A percentile compares a stretch with the other conserved stretches of the same genome.
Conservation (phyloP, 1,140 invertebrate genomes). For the Thaumatotibia leucotreta region DNA sequence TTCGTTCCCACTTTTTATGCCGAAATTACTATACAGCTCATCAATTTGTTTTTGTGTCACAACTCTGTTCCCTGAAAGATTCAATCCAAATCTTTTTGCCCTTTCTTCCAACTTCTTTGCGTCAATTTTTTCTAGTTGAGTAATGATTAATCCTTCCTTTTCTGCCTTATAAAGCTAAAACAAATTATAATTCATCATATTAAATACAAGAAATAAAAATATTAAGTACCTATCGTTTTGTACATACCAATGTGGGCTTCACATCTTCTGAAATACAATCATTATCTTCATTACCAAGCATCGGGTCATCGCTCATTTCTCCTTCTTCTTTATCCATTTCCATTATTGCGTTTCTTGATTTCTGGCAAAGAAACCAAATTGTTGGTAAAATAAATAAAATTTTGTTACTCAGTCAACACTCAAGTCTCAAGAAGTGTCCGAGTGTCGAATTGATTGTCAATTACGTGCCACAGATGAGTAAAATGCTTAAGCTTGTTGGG, state of each 20-base stretch:
- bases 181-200: conserved; percentile 19
- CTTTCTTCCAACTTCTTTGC: conserved; percentile 81
- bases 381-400: neutral
- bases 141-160: conserved; percentile 75
- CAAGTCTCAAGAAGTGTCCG: neutral
- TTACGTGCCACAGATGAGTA: neutral
- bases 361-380: neutral
- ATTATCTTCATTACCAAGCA: conserved; percentile 51
- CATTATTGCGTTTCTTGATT: conserved; percentile 21
- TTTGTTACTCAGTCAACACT: neutral
- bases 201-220: conserved; percentile 7
- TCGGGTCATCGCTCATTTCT: conserved; percentile 74
- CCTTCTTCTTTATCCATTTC: conserved; percentile 76
- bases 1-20: conserved; percentile 79
- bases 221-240: neutral
- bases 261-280: conserved; percentile 24
- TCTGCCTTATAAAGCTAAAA: conserved; percentile 67
- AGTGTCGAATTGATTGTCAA: neutral
- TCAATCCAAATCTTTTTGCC: conserved; percentile 83
- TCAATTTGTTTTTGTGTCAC: conserved; percentile 78
- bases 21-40: conserved; percentile 82
- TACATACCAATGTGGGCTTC: conserved; percentile 44
- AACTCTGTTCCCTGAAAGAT: conserved; percentile 73
- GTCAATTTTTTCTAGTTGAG: conserved; percentile 81
- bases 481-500: neutral